Base-by-base conservation (phyloP, 1,140 invertebrate species). In the Ericerus pela region DNA sequence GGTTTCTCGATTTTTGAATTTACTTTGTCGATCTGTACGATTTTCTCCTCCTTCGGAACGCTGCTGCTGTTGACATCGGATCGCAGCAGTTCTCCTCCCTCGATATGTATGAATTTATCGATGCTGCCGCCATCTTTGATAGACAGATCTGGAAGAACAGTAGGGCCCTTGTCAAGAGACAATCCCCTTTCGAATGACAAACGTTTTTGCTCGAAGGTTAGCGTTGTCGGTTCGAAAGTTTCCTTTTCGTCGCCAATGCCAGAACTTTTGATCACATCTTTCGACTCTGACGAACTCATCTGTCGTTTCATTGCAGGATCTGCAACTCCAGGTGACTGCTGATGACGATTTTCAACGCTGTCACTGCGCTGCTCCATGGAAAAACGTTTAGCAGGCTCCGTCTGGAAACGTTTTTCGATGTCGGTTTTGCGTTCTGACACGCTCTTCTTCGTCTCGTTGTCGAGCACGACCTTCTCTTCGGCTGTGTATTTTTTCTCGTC, bases 381-480 rank as follows among this genome's bases (percentile, higher is more conserved):
- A 14, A 61, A 41, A 10, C 64, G 60, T 28, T 75, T 75, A 29
- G 51, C 11, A 2, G 51, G 29, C 11, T 54, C 54, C 2, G 51
- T 51, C 37, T 77, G 81, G 20, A 82, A 67, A 58, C 80, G 76
- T 67, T 79, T 79, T 30, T 80, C 78, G 51, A 82, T 83, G 70
- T 81, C 77, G 65, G 79, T 74, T 57, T 79, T 77, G 55, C 79
- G 71, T 65, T 82, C 79, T 22, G 77, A 78, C 37, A 82, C 80
- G 18, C 77, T 77, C 51, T 76, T 77, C 58, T 79, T 80, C 24
- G 76, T 73, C 55, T 65, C 63, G 43, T 65, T 56, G 58, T 65
- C 62, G 43, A 64, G 56, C 30, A 62, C 61, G 16, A 62, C 62
- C 54, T 68, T 66, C 52, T 71, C 67, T 63, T 71, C 69, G 22